A percentile compares a stretch with the other conserved stretches of the same genome.
phyloP scores from a whole-genome alignment of 1,140 invertebrate genomes.

The Eulimnadia texana region DNA sequence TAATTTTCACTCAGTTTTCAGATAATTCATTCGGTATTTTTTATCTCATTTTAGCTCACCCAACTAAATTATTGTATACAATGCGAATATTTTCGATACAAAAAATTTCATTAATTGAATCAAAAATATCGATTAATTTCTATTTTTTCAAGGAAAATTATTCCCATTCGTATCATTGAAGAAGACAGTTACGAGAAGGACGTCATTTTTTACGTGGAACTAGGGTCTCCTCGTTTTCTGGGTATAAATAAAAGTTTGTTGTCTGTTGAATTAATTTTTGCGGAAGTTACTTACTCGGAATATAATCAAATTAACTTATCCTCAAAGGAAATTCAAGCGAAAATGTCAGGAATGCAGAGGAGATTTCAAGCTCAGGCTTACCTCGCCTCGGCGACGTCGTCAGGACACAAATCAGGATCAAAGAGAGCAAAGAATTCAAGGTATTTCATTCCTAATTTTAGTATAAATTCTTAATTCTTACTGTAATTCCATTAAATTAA shows the following conservation, averaged over 20 bases:
- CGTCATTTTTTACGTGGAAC: constrained; percentile 78
- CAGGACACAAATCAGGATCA: constrained; percentile 72
- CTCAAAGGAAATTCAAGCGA: too few species aligned
- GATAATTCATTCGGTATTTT: too few species aligned
- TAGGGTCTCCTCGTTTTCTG: constrained; percentile 70
- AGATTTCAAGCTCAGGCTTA: too few species aligned
- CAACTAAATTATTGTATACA: too few species aligned
- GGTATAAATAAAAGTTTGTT: constrained; percentile 30
- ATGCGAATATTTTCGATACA: background rate
- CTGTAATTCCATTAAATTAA: constrained; percentile 16
- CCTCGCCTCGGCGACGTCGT: constrained; percentile 74
- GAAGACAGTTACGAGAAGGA: constrained; percentile 97
- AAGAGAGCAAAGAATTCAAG: constrained; percentile 97
- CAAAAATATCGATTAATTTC: background rate
- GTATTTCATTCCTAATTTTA: constrained; percentile 40
- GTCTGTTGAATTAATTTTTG: too few species aligned
- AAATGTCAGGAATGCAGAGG: too few species aligned
- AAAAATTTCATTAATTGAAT: too few species aligned
- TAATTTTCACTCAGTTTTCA: too few species aligned
- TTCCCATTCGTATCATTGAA: constrained; percentile 76
- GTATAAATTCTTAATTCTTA: background rate
- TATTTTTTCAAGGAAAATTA: constrained; percentile 51
- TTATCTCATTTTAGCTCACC: too few species aligned
- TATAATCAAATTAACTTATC: too few species aligned
- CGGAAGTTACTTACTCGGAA: too few species aligned